These are phyloP conservation scores for Eupeodes corollae DNA, from an alignment of 1,140 invertebrate species.

Conservation along the genomic window DNA sequence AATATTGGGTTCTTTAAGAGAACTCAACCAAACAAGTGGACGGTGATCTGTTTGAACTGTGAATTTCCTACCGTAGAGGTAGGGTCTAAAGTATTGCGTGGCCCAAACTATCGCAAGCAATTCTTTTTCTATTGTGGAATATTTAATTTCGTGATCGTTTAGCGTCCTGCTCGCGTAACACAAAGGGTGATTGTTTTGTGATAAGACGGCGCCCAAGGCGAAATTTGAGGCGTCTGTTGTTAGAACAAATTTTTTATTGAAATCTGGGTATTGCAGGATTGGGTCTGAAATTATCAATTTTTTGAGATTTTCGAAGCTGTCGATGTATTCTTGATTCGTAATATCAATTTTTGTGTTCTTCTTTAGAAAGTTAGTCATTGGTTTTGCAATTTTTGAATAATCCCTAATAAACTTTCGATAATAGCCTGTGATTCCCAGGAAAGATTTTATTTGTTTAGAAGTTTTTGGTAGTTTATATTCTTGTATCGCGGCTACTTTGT, in stretches of 20 bases:
- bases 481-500: slow-evolving; percentile 12
- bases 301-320: slow-evolving; percentile 23
- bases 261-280: slow-evolving; percentile 22
- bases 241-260: too few species aligned
- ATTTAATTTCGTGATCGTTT: slow-evolving; percentile 36
- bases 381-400: slow-evolving; percentile 14
- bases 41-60: slow-evolving; percentile 42
- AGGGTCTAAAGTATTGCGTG: slow-evolving; percentile 39
- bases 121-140: slow-evolving; percentile 39
- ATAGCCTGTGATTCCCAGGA: slow-evolving; percentile 16
- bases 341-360: slow-evolving; percentile 10
- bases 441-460: slow-evolving; percentile 13
- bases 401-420: slow-evolving; percentile 18
- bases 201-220: slow-evolving; percentile 9
- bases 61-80: slow-evolving; percentile 39
- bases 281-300: slow-evolving; percentile 12
- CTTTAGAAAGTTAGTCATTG: slow-evolving; percentile 8
- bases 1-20: too few species aligned
- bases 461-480: slow-evolving; percentile 14
- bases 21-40: slow-evolving; percentile 38
- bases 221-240: too few species aligned
- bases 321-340: slow-evolving; percentile 10
- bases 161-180: slow-evolving; percentile 35
- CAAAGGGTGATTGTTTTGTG: slow-evolving; percentile 22
- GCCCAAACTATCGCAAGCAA: slow-evolving; percentile 42